Evolutionary conservation across 2,888 invertebrate species (phyloP).

Genomic region (Oligia fasciuncula): DNA sequence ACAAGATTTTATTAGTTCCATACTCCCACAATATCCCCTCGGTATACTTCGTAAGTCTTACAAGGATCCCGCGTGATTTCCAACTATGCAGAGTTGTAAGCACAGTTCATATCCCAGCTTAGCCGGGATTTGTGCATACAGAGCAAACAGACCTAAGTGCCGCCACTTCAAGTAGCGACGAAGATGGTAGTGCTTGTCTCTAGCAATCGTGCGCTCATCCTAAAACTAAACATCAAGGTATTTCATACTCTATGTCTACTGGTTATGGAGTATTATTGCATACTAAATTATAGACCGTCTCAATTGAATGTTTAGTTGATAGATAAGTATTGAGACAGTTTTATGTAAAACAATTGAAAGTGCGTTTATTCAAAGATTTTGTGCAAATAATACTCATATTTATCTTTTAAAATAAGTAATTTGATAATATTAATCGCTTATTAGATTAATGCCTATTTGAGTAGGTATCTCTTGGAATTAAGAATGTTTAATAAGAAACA

Average conservation of each 20-base stretch:
- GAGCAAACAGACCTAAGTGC: slow-evolving; percentile 66
- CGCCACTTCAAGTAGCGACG: slow-evolving; percentile 63
- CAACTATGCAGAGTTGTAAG: slow-evolving; percentile 65
- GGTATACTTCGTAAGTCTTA: slow-evolving; percentile 43
- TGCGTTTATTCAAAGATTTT: neutral
- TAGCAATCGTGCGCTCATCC: slow-evolving; percentile 47
- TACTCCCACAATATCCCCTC: slow-evolving; percentile 27
- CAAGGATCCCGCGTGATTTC: slow-evolving; percentile 58
- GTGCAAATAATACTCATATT: neutral
- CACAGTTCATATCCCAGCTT: slow-evolving; percentile 65
- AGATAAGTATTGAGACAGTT: slow-evolving; percentile 33
- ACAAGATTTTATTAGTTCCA: slow-evolving; percentile 54
- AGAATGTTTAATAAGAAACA: neutral
- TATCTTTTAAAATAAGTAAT: neutral
- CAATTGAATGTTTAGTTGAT: slow-evolving; percentile 14
- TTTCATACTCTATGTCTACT: slow-evolving; percentile 16
- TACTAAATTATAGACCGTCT: slow-evolving; percentile 16
- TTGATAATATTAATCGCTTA: neutral
- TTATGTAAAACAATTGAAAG: slow-evolving; percentile 25
- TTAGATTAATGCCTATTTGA: neutral
- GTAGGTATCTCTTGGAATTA: neutral
- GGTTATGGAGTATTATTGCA: slow-evolving; percentile 25
- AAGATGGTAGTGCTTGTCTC: slow-evolving; percentile 57
- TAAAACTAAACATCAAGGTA: slow-evolving; percentile 22
- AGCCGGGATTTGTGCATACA: slow-evolving; percentile 68